These are phyloP conservation scores for Hoplostethus atlanticus DNA, from an alignment of 2,797 vertebrate genomes.

Conservation along the genomic window DNA sequence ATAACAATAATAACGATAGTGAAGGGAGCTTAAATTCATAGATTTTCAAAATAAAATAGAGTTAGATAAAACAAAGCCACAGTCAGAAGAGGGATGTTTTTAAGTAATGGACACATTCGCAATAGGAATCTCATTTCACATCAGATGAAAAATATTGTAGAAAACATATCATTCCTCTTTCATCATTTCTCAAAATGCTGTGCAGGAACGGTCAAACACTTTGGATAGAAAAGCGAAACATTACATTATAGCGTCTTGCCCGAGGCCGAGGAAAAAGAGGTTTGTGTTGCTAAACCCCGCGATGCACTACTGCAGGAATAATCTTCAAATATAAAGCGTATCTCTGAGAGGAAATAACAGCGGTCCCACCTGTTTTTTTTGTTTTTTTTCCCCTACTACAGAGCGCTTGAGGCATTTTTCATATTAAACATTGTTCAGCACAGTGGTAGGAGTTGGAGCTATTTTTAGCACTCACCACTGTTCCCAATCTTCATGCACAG, in stretches of 20 bases:
- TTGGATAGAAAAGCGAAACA: slow-evolving; percentile 23
- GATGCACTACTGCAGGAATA: slow-evolving; percentile 35
- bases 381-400: background rate
- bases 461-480: slow-evolving; percentile 7
- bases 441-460: slow-evolving; percentile 8
- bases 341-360: slow-evolving; percentile 40
- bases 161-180: background rate
- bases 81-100: background rate
- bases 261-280: slow-evolving; percentile 16
- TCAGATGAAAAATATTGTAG: background rate
- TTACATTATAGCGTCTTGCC: slow-evolving; percentile 33
- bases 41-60: too few relatives aligned
- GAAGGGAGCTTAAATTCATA: too few relatives aligned
- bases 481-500: slow-evolving; percentile 6
- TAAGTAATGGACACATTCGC: background rate
- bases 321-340: slow-evolving; percentile 41
- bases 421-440: slow-evolving; percentile 33
- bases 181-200: slow-evolving; percentile 12
- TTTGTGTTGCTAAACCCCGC: slow-evolving; percentile 31
- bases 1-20: background rate
- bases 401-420: slow-evolving; percentile 30
- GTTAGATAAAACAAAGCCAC: background rate
- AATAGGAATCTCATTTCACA: background rate
- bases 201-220: slow-evolving; percentile 1
- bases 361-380: slow-evolving; percentile 21